Base-by-base conservation (phyloP, 2,888 invertebrate genomes). In the Entomobrya multifasciata region DNA sequence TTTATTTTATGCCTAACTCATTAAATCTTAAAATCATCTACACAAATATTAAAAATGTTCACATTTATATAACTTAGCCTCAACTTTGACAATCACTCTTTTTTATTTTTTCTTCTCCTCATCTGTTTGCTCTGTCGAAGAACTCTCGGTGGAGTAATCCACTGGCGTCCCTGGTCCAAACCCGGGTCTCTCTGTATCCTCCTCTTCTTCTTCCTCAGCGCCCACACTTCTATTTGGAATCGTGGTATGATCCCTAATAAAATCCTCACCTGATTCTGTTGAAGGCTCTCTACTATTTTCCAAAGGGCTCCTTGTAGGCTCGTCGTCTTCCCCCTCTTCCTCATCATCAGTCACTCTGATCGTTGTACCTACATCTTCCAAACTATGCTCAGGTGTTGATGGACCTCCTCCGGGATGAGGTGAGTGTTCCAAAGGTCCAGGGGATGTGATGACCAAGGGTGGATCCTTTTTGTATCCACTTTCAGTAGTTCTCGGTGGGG, bases 371-470 rank as follows among this genome's bases (percentile, higher is more conserved):
- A 47, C 25, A n/a, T 70, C 70, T 11, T 60, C 60, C 6, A 17
- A 1, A 8, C 20, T 65, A 52, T 41, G 36, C 10, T 13, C 11
- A 15, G 57, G 70, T 20, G 52, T 25, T 10, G 65, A 17, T 8
- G 52, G 20, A 17, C 8, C 55, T 6, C 25, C 77, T 10, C 44
- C 25, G 5, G 6, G 44, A n/a, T 20, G 25, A 49, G 60, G 5
- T 8, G 62, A n/a, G 44, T 22, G 30, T 17, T 77, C 41, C 6
- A 67, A 0, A 2, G 84, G 84, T 8, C 87, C 87, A 4, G 87
- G 87, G 3, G 87, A 87, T 10, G 87, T 82, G 10, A 87, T 87
- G 13, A 87, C 49, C 3, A 87, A 52, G 41, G 87, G 82, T 13
- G 67, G 74, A 4, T 82, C 74, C 13, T 74, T 74, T 4, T 15